Conservation (phyloP, 1,140 invertebrate species). For the Brachionus calyciflorus region DNA sequence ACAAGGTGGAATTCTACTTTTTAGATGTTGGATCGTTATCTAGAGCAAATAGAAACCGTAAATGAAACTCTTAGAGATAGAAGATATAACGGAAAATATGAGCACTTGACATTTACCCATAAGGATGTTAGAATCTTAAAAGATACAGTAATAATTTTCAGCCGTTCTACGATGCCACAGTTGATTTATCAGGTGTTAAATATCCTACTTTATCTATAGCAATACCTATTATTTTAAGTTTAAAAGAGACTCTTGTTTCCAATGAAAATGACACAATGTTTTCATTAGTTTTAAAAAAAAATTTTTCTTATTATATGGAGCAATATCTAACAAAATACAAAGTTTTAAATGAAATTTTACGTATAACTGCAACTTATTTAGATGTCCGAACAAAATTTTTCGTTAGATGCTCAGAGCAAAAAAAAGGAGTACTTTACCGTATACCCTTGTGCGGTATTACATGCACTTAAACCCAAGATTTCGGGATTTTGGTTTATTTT, state of each 20-base stretch:
- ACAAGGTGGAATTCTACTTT: background rate
- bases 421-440: background rate
- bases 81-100: background rate
- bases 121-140: background rate
- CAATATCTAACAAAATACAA: background rate
- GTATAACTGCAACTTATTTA: background rate
- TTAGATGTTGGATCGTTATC: background rate
- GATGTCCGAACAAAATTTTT: background rate
- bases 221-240: background rate
- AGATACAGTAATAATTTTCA: background rate
- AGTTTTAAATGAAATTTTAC: background rate
- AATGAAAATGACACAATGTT: background rate
- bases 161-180: background rate
- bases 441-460: no score
- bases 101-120: background rate
- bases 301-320: background rate
- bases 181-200: background rate
- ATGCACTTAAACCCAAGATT: no score
- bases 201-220: background rate
- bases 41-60: background rate
- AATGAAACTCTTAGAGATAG: background rate
- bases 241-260: background rate
- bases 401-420: background rate
- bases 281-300: background rate
- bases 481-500: no score